phyloP scores from a whole-genome alignment of 2,888 invertebrate genomes.

The Campaea margaritaria region DNA sequence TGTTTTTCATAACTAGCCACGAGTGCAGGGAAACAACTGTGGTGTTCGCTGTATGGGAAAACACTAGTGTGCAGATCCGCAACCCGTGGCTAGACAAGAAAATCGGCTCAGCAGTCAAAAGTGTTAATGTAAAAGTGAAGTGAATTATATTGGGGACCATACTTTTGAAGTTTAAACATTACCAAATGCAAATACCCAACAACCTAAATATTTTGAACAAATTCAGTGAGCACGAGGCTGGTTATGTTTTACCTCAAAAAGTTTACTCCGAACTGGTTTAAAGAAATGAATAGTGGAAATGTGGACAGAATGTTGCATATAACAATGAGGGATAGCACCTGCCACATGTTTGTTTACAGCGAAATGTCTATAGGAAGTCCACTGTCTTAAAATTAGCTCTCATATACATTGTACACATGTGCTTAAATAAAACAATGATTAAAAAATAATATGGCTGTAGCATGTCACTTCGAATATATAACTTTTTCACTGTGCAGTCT shows the following conservation, averaged over 20 bases:
- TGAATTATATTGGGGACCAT: no score
- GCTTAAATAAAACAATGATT: constrained; percentile 21
- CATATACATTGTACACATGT: constrained; percentile 11
- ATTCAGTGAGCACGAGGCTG: neutral
- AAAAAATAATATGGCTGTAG: constrained; percentile 29
- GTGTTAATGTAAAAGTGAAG: no score
- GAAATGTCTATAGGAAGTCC: neutral
- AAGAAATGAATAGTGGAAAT: neutral
- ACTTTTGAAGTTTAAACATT: no score
- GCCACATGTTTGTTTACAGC: constrained; percentile 1
- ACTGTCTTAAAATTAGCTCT: neutral
- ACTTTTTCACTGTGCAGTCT: constrained; percentile 2
- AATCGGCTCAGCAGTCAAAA: no score
- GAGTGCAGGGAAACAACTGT: no score
- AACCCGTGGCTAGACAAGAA: no score
- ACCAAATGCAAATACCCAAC: no score
- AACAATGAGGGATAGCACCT: constrained; percentile 8
- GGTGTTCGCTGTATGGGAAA: no score
- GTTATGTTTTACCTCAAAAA: neutral
- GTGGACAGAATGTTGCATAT: neutral
- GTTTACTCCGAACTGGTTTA: neutral
- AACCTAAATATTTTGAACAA: no score
- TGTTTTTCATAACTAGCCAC: no score
- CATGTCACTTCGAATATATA: constrained; percentile 11
- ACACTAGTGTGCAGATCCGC: no score